Base-by-base conservation (phyloP, 2,888 invertebrate genomes). In the Synanthedon tipuliformis region DNA sequence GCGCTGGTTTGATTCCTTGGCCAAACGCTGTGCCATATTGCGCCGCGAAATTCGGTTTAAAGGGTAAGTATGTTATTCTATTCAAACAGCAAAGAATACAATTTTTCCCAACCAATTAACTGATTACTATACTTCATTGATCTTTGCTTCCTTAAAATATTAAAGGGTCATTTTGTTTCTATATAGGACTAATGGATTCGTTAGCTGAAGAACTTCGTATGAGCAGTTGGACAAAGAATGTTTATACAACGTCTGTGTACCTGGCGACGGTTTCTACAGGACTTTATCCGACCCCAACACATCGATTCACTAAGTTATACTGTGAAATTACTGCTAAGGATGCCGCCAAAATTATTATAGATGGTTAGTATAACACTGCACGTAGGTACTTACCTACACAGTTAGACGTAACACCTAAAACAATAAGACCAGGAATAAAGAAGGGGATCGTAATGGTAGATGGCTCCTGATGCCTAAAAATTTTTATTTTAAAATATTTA, bases 21-120 rank as follows among this genome's bases (percentile, higher is more conserved):
- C 70, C 81, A 0, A 81, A 84, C 45, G 81, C 83, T 81, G 73
- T 75, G 49, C 81, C 87, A 0, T 86, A 86, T 52, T 83, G 84
- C 53, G 83, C 87, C 1, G 84, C 87, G 2, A 87, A 85, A 57
- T 86, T 75, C 61, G 87, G 87, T 11, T 70, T 87, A 0, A 74
- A 69, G 78, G 86, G 87, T 85, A 61, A 41, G 51, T 10, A 13
- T 15, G n/a, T 45, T n/a, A 13, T 34, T 34, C 34, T 10, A 49
- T 16, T 18, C n/a, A 23, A 34, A 10, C 1, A 27, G 27, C 27
- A 7, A 27, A 27, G 27, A 7, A 27, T 18, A 50, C 18, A 7
- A 50, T 16, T 13, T n/a, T n/a, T n/a, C n/a, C 15, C 45, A 45
- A 15, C 45, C 12, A 13, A 12, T 11, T 7, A 45, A 45, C 12